Evolutionary conservation across 2,888 invertebrate genomes (phyloP), one percentile per base, ranked within the genome.

Genomic region (Macrosoma leucophasiata): DNA sequence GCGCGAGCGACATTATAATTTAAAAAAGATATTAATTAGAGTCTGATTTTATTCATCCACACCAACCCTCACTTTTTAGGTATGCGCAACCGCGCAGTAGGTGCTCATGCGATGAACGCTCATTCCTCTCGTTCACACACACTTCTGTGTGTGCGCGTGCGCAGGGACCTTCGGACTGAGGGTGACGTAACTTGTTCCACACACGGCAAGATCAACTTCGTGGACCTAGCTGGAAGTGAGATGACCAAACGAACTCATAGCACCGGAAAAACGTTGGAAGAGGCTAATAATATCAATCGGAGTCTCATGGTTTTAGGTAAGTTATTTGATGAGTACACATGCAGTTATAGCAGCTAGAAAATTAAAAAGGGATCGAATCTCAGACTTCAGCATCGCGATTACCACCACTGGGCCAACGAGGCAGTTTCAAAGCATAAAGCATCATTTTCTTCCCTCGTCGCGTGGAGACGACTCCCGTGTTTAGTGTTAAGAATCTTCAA

Each of bases 271-370:
- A 95, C 94, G 0, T 71, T 96, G 44, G 94, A 95, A 60, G 97
- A 97, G 65, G 96, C 97, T 0, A 97, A 97, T 63, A 97, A 97
- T 70, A 97, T 97, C 48, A 97, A 97, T 66, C 94, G 96, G 66
- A 97, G 96, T 62, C 86, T 97, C 0, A 94, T 97, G 91, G 96
- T 97, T 3, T 77, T 97, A 51, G 96, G 95, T 93, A 60, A n/a
- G n/a, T n/a, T n/a, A n/a, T n/a, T n/a, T n/a, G n/a, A n/a, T n/a
- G n/a, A n/a, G n/a, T n/a, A n/a, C n/a, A n/a, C n/a, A n/a, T n/a
- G n/a, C n/a, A n/a, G n/a, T n/a, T n/a, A n/a, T n/a, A n/a, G n/a
- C n/a, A n/a, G n/a, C n/a, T n/a, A n/a, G n/a, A n/a, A n/a, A n/a
- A n/a, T n/a, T n/a, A n/a, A n/a, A n/a, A n/a, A n/a, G n/a, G n/a